Base-by-base conservation (phyloP, 2,888 invertebrate genomes). In the Dilophus febrilis region DNA sequence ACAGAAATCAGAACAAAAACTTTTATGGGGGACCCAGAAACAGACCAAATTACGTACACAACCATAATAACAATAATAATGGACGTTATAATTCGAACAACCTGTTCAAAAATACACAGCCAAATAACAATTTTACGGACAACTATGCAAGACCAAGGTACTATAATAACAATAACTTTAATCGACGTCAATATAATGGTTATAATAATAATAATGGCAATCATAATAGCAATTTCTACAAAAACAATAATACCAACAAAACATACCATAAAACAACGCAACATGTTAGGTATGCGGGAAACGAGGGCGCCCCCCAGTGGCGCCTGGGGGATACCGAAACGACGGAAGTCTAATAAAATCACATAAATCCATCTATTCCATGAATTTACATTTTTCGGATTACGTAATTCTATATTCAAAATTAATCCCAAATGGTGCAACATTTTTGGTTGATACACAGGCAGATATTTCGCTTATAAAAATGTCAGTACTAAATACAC, bases 401-500 rank as follows among this genome's bases (percentile, higher is more conserved):
- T n/a, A n/a, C n/a, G n/a, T n/a, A n/a, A n/a, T n/a, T n/a, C n/a
- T n/a, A n/a, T n/a, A n/a, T n/a, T n/a, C n/a, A n/a, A n/a, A n/a
- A n/a, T n/a, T n/a, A n/a, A n/a, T n/a, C n/a, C n/a, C n/a, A n/a
- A n/a, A n/a, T n/a, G n/a, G n/a, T n/a, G n/a, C n/a, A 17, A 18
- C n/a, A 3, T 27, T 26, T 17, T 17, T 37, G 27, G 14, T 37
- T 17, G 29, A 37, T 22, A 19, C 26, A 3, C n/a, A 22, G 22
- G 35, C 35, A n/a, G n/a, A 18, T n/a, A 35, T 35, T 35, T 37
- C 37, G 8, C 11, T 29, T n/a, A 3, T 37, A 3, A 29, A 29
- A 17, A 7, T 28, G 8, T n/a, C n/a, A n/a, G n/a, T n/a, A n/a
- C n/a, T n/a, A n/a, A n/a, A n/a, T n/a, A n/a, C n/a, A n/a, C n/a